These are phyloP conservation scores for Onychomys arenicola DNA, from an alignment of 2,797 vertebrate species.

Conservation along the genomic window DNA sequence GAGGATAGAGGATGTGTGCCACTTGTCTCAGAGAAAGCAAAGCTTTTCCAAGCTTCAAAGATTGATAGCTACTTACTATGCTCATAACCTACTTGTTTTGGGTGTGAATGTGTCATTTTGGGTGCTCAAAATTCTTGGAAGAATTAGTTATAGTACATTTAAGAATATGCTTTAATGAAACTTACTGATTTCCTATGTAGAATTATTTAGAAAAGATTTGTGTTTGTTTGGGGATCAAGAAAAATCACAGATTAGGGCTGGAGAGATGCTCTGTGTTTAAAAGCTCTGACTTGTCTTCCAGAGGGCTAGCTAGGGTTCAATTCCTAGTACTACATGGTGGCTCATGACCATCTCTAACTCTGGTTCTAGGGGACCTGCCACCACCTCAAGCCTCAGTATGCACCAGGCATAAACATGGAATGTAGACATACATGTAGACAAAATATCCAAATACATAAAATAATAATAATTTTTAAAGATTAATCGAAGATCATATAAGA, in stretches of 20 bases:
- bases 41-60: conserved; percentile 16
- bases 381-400: background rate
- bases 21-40: conserved; percentile 33
- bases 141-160: conserved; percentile 58
- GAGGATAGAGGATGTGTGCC: background rate
- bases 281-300: background rate
- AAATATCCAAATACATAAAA: background rate
- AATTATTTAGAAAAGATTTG: conserved; percentile 32
- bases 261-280: background rate
- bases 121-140: conserved; percentile 61
- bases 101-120: conserved; percentile 25
- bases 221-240: conserved; percentile 52
- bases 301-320: background rate
- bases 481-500: conserved; percentile 36
- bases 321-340: background rate
- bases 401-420: background rate
- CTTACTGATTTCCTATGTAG: background rate
- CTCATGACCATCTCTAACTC: background rate
- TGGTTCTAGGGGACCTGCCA: background rate
- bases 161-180: conserved; percentile 39
- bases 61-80: background rate
- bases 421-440: background rate
- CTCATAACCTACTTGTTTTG: background rate
- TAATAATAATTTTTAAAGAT: background rate
- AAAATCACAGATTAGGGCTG: background rate